Conservation (phyloP, 2,888 invertebrate genomes). For the Cerceris ruficornis region DNA sequence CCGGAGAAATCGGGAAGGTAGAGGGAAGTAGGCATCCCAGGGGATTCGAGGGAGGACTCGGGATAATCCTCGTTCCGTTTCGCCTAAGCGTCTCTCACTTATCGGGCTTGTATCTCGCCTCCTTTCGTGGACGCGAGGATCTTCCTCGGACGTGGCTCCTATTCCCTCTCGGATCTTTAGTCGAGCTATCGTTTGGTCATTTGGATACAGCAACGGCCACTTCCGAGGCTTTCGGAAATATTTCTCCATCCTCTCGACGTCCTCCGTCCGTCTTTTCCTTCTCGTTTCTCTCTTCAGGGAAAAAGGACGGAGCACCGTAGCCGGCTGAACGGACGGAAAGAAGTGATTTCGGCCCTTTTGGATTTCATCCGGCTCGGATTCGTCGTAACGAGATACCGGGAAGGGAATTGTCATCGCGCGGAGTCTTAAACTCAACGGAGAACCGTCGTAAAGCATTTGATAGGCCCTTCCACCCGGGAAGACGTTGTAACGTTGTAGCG, state of each 20-base stretch:
- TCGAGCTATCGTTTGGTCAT: conserved; percentile 15
- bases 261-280: too few relatives aligned
- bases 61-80: conserved; percentile 73
- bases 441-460: conserved; percentile 55
- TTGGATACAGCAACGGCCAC: conserved; percentile 8
- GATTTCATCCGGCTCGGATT: neutral
- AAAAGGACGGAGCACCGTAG: too few relatives aligned
- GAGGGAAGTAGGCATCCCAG: conserved; percentile 58
- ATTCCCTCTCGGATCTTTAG: conserved; percentile 37
- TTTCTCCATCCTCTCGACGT: too few relatives aligned
- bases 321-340: too few relatives aligned
- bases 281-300: too few relatives aligned
- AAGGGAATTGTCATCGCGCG: conserved; percentile 34
- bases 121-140: conserved; percentile 60
- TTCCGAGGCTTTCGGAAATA: too few relatives aligned
- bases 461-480: conserved; percentile 40
- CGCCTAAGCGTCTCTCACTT: conserved; percentile 74
- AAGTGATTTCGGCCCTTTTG: too few relatives aligned
- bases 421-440: conserved; percentile 22
- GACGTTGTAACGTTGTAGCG: conserved; percentile 33
- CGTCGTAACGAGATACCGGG: conserved; percentile 2
- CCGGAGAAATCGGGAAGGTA: conserved; percentile 33
- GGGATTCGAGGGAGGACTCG: conserved; percentile 68
- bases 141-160: conserved; percentile 14
- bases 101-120: conserved; percentile 74